A percentile compares a stretch with the other conserved stretches of the same genome.
These are phyloP conservation scores for Ammospiza caudacuta DNA, from an alignment of 2,113 vertebrate genomes.

Conservation along the genomic window DNA sequence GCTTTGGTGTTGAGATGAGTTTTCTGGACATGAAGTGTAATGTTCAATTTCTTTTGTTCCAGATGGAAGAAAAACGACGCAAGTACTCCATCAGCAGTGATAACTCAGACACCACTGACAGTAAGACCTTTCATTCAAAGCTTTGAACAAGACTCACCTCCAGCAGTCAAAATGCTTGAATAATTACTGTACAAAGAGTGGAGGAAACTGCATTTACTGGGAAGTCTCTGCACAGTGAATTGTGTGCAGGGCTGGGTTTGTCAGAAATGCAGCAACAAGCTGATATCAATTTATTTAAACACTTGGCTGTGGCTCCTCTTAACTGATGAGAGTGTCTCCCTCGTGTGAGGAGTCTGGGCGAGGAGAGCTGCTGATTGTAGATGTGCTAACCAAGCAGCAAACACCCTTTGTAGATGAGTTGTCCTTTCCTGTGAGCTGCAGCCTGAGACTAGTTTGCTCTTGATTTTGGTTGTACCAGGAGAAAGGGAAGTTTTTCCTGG, in stretches of 20 bases:
- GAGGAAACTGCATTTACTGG: slow-evolving; percentile 14
- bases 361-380: background rate
- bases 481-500: background rate
- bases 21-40: slow-evolving; percentile 30
- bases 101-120: slow-evolving; percentile 97
- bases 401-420: background rate
- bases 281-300: background rate
- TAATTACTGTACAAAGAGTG: slow-evolving; percentile 19
- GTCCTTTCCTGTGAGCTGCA: background rate
- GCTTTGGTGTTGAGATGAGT: background rate
- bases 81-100: slow-evolving; percentile 98
- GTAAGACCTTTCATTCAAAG: slow-evolving; percentile 80
- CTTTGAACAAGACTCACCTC: slow-evolving; percentile 54
- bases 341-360: background rate
- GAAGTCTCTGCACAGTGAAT: background rate
- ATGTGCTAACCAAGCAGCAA: slow-evolving; percentile 7
- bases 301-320: background rate
- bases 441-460: background rate
- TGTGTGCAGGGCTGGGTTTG: background rate
- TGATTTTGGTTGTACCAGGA: background rate
- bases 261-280: slow-evolving; percentile 43
- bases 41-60: slow-evolving; percentile 69
- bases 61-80: slow-evolving; percentile 98
- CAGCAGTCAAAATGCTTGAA: slow-evolving; percentile 43
- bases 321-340: slow-evolving; percentile 15